These are phyloP conservation scores for Nannobrachium achirus DNA, from an alignment of 2,113 vertebrate species.

Conservation along the genomic window DNA sequence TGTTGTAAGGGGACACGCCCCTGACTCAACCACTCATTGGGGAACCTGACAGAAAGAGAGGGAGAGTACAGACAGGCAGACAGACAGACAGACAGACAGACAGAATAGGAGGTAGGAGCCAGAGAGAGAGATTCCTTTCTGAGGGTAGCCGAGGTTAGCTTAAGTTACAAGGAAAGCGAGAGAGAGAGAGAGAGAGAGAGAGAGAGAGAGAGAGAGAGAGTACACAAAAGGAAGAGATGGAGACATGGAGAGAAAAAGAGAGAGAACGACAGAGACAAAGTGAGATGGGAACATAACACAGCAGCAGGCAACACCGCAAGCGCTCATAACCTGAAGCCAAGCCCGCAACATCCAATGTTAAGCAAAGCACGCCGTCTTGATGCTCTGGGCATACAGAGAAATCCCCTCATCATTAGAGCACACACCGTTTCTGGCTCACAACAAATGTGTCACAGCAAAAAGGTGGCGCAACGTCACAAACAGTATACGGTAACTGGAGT, in stretches of 20 bases:
- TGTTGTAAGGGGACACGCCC: slow-evolving; percentile 46
- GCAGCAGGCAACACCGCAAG: slow-evolving; percentile 15
- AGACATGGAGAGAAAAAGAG: too few species aligned
- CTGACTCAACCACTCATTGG: slow-evolving; percentile 30
- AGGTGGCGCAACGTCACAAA: slow-evolving; percentile 26
- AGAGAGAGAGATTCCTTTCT: slow-evolving; percentile 39
- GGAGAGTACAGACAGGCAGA: slow-evolving; percentile 12
- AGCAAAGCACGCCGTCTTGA: slow-evolving; percentile 16
- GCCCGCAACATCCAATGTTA: slow-evolving; percentile 22
- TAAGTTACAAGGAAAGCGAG: slow-evolving; percentile 1
- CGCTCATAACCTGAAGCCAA: slow-evolving; percentile 23
- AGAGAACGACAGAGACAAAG: neutral
- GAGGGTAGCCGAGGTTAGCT: slow-evolving; percentile 57
- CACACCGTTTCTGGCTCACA: slow-evolving; percentile 5
- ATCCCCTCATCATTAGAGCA: neutral
- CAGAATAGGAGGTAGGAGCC: too few species aligned
- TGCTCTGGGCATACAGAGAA: slow-evolving; percentile 13
- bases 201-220: too few species aligned
- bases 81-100: slow-evolving; percentile 1
- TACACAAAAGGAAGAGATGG: too few species aligned
- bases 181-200: slow-evolving; percentile 10
- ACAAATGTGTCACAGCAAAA: slow-evolving; percentile 1
- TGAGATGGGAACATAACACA: neutral
- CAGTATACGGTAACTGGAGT: slow-evolving; percentile 15
- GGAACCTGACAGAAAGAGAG: slow-evolving; percentile 47